Evolutionary conservation across 2,797 vertebrate species (phyloP).

Genomic region (Triplophysa bombifrons): DNA sequence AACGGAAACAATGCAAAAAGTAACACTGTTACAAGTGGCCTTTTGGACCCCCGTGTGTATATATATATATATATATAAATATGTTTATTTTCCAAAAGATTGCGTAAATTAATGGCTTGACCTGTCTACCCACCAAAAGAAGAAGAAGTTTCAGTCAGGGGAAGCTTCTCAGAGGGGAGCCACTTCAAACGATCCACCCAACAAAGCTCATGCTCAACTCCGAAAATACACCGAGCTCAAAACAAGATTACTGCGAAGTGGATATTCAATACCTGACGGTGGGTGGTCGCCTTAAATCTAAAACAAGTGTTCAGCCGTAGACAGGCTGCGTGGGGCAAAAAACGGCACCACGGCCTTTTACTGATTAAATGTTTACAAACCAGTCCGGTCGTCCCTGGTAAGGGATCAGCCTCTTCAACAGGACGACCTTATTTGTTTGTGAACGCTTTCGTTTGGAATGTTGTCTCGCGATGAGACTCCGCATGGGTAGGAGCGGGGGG

Average conservation of each 20-base stretch:
- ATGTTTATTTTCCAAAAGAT: not conserved
- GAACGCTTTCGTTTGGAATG: constrained; percentile 62
- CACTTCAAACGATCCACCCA: constrained; percentile 27
- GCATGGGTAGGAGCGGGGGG: constrained; percentile 55
- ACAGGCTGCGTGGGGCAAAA: constrained; percentile 38
- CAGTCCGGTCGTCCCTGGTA: constrained; percentile 61
- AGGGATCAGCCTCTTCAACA: constrained; percentile 57
- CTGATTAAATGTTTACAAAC: constrained; percentile 75
- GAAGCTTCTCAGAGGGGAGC: not conserved
- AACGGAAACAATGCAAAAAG: not conserved
- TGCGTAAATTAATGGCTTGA: not conserved
- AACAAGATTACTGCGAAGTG: constrained; percentile 49
- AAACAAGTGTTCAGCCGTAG: constrained; percentile 57
- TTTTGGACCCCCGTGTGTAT: not conserved
- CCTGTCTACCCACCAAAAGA: constrained; percentile 26
- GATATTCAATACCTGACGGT: constrained; percentile 65
- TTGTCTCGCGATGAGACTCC: constrained; percentile 56
- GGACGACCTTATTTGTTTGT: constrained; percentile 56
- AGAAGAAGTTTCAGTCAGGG: constrained; percentile 7
- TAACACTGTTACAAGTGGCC: not conserved
- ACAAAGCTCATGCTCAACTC: constrained; percentile 21
- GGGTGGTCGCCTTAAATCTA: constrained; percentile 72
- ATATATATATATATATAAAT: no score
- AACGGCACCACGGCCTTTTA: constrained; percentile 49
- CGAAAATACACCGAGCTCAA: constrained; percentile 37